These are phyloP conservation scores for Venusia cambrica DNA, from an alignment of 2,888 invertebrate species.

Conservation along the genomic window DNA sequence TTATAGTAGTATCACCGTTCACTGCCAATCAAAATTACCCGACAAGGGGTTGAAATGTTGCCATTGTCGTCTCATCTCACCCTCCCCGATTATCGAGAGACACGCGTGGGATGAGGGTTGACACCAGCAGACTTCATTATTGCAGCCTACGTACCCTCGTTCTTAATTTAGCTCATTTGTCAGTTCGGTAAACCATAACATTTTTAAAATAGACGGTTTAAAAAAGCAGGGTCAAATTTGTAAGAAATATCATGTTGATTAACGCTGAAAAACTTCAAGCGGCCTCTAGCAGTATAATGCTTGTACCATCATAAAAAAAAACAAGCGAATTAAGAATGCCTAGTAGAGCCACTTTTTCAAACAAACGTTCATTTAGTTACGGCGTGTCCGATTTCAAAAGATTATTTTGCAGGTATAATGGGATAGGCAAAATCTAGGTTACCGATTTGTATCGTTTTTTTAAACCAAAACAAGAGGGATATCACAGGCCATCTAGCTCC, in stretches of 20 bases:
- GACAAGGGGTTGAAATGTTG: constrained; percentile 4
- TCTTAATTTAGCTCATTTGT: constrained; percentile 11
- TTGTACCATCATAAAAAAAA: too few species aligned
- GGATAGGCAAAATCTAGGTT: too few species aligned
- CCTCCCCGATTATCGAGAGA: constrained; percentile 1
- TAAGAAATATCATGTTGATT: constrained; percentile 3
- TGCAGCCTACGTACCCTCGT: constrained; percentile 10
- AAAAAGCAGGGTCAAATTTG: constrained; percentile 18
- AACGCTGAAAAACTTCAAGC: not conserved
- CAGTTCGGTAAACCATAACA: constrained; percentile 18
- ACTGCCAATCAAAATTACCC: constrained; percentile 7
- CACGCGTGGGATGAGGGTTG: constrained; percentile 3
- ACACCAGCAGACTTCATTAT: constrained; percentile 8
- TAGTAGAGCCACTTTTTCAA: too few species aligned
- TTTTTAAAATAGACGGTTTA: constrained; percentile 5
- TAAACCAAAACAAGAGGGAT: too few species aligned
- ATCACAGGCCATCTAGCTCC: too few species aligned
- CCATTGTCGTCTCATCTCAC: constrained; percentile 2
- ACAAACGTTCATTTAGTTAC: too few species aligned
- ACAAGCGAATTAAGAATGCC: too few species aligned
- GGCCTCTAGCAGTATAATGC: not conserved
- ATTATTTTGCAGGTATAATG: too few species aligned
- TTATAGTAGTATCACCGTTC: too few species aligned
- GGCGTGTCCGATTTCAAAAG: too few species aligned
- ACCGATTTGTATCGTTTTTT: too few species aligned